These are phyloP conservation scores for Dendroctonus valens DNA, from an alignment of 1,140 invertebrate species.

Conservation along the genomic window DNA sequence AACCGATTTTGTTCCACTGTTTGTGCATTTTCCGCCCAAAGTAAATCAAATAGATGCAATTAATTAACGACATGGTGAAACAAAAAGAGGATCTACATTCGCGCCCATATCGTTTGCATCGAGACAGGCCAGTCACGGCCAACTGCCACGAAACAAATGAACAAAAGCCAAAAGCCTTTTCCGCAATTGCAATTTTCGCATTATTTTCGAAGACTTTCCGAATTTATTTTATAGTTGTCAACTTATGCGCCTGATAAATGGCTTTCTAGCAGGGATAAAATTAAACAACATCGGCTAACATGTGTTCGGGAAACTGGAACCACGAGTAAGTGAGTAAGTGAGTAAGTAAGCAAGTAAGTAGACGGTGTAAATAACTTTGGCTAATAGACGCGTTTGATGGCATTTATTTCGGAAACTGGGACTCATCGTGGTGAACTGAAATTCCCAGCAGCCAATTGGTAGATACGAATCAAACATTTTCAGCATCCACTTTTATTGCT, in stretches of 20 bases:
- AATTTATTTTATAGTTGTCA: conserved; percentile 18
- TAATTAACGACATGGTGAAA: conserved; percentile 6
- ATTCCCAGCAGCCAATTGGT: no score
- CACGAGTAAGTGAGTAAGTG: no score
- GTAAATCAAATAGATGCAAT: not conserved
- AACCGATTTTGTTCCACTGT: no score
- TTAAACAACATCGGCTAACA: conserved; percentile 13
- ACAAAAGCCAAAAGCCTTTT: conserved; percentile 27
- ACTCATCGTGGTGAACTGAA: no score
- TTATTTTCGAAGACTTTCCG: conserved; percentile 19
- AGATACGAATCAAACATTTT: no score
- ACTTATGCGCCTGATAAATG: conserved; percentile 22
- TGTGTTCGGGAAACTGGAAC: not conserved
- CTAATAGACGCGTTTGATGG: no score
- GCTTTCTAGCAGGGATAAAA: conserved; percentile 11
- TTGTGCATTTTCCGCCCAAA: no score
- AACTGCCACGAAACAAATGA: conserved; percentile 17
- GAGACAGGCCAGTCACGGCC: conserved; percentile 13
- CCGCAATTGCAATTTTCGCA: conserved; percentile 18
- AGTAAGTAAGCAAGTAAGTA: no score
- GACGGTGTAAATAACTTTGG: no score
- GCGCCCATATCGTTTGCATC: conserved; percentile 9
- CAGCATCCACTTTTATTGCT: no score
- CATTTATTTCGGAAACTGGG: no score
- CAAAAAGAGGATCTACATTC: conserved; percentile 12